A percentile compares a stretch with the other conserved stretches of the same genome.
These are phyloP conservation scores for Sebastes minor DNA, from an alignment of 2,797 vertebrate genomes.

Conservation along the genomic window DNA sequence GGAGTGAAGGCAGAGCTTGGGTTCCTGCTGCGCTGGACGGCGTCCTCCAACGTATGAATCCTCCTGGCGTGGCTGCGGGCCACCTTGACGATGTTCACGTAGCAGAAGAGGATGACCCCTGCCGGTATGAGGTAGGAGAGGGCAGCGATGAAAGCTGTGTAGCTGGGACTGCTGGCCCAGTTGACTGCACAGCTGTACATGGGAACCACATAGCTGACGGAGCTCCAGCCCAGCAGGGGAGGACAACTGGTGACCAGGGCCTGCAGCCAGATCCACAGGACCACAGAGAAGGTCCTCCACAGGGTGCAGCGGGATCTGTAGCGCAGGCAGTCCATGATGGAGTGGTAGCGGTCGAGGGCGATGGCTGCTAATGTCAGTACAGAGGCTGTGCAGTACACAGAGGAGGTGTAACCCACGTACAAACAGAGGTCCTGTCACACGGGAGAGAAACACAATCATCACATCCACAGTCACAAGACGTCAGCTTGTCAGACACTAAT, in stretches of 20 bases:
- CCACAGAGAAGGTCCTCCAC: constrained; percentile 75
- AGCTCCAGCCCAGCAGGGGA: constrained; percentile 86
- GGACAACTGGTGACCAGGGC: constrained; percentile 83
- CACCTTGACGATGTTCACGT: constrained; percentile 83
- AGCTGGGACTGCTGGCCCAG: constrained; percentile 83
- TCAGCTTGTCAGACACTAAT: not conserved
- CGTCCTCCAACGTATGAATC: constrained; percentile 83
- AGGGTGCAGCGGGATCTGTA: constrained; percentile 84
- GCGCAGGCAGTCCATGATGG: constrained; percentile 86
- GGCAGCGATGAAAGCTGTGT: constrained; percentile 75
- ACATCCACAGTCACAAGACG: not conserved
- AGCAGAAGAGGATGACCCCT: constrained; percentile 85
- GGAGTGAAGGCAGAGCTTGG: constrained; percentile 7
- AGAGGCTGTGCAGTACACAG: constrained; percentile 87
- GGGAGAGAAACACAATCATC: constrained; percentile 23
- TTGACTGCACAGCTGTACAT: constrained; percentile 84
- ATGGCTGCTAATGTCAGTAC: constrained; percentile 86
- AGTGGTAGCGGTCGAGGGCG: constrained; percentile 86
- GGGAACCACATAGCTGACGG: constrained; percentile 75
- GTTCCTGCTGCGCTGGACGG: constrained; percentile 76
- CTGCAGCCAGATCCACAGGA: constrained; percentile 88
- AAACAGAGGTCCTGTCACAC: constrained; percentile 79
- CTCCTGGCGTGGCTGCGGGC: constrained; percentile 82
- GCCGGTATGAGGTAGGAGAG: constrained; percentile 83
- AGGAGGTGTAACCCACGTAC: constrained; percentile 87